A percentile compares a stretch with the other conserved stretches of the same genome.
Conservation (phyloP, 2,113 vertebrate genomes). For the Suncus etruscus region DNA sequence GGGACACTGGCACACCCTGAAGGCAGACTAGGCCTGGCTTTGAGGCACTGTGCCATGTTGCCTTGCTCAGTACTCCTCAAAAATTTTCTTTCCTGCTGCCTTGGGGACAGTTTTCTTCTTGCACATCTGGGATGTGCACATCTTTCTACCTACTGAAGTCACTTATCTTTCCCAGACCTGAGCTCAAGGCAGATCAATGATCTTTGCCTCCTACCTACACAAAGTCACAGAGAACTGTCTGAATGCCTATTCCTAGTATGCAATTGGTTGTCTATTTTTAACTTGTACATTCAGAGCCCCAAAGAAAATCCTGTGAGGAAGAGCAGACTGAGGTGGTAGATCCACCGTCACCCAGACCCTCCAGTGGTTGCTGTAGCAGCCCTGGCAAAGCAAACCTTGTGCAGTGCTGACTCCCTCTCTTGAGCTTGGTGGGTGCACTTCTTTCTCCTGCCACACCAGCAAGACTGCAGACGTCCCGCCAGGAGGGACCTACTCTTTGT, state of each 20-base stretch:
- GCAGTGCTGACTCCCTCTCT: no score
- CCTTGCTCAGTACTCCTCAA: neutral
- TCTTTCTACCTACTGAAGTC: neutral
- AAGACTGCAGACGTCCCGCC: conserved; percentile 83
- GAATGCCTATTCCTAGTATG: conserved; percentile 51
- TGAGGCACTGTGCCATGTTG: no score
- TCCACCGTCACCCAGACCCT: neutral
- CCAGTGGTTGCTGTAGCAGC: no score
- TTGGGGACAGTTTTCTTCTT: neutral
- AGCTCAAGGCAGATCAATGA: conserved; percentile 41
- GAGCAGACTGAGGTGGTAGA: conserved; percentile 56
- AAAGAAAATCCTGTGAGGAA: conserved; percentile 68
- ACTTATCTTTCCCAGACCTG: accelerated
- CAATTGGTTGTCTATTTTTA: conserved; percentile 80
- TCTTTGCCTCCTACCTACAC: neutral
- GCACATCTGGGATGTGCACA: neutral
- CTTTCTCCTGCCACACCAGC: conserved; percentile 77
- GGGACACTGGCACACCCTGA: no score
- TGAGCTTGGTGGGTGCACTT: conserved; percentile 29
- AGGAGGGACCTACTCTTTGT: conserved; percentile 88
- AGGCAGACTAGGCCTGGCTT: no score
- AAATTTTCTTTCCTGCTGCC: neutral
- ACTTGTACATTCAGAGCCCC: conserved; percentile 61
- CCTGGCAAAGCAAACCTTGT: no score
- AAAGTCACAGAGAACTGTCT: conserved; percentile 26